Conservation (phyloP, 1,140 invertebrate species). For the Probaryconus sp. region DNA sequence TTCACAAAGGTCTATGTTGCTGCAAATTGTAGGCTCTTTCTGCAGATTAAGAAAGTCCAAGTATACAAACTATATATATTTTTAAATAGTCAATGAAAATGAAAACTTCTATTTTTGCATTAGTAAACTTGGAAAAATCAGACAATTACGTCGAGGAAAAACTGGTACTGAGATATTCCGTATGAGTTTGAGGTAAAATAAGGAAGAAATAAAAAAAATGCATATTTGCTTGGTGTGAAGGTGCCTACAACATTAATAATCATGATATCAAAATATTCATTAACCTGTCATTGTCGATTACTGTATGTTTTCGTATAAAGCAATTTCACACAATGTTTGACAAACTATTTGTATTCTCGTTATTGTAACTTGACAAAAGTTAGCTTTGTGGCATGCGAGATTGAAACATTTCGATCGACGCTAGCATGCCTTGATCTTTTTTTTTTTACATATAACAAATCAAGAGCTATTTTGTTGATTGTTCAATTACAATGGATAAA, state of each 20-base stretch:
- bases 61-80: too few species aligned
- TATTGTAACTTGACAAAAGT: slow-evolving; percentile 33
- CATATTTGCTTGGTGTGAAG: slow-evolving; percentile 67
- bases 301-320: neutral
- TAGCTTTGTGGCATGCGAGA: slow-evolving; percentile 51
- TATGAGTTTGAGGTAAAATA: slow-evolving; percentile 78
- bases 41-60: too few species aligned
- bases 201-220: too few species aligned
- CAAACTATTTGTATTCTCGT: slow-evolving; percentile 27
- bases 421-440: slow-evolving; percentile 28
- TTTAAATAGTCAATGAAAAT: slow-evolving; percentile 37
- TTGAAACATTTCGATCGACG: slow-evolving; percentile 28
- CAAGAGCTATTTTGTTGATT: too few species aligned
- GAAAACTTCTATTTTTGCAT: slow-evolving; percentile 63
- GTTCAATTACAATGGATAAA: neutral
- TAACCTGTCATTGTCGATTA: slow-evolving; percentile 29
- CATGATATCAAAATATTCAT: slow-evolving; percentile 24
- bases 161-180: slow-evolving; percentile 77
- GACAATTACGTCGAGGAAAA: slow-evolving; percentile 74
- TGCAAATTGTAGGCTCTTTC: too few species aligned
- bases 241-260: slow-evolving; percentile 4
- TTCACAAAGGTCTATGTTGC: too few species aligned
- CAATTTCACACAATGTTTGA: neutral
- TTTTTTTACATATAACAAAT: too few species aligned
- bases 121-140: slow-evolving; percentile 69